Percentiles rank a stretch among this genome's conserved stretches.
phyloP scores from a whole-genome alignment of 2,113 vertebrate species.

The Ancistrus triradiatus region DNA sequence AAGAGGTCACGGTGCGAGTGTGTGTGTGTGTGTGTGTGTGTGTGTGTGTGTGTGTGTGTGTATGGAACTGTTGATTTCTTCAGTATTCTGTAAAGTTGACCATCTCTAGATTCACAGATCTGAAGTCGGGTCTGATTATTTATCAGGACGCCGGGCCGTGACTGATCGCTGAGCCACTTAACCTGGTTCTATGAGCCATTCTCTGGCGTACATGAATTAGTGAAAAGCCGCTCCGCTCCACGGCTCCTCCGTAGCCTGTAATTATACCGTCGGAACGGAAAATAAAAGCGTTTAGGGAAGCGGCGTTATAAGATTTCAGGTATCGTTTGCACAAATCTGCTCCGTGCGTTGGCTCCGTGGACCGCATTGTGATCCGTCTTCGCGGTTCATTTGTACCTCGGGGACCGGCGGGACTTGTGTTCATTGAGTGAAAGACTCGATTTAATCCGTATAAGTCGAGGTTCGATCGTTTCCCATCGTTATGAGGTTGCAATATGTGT shows the following conservation, averaged over 20 bases:
- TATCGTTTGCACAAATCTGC: conserved; percentile 23
- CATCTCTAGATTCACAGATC: too few species aligned
- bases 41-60: too few species aligned
- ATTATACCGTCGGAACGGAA: conserved; percentile 52
- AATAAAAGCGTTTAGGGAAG: conserved; percentile 45
- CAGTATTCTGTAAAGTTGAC: too few species aligned
- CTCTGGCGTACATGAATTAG: conserved; percentile 60
- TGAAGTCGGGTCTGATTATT: too few species aligned
- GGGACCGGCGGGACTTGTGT: too few species aligned
- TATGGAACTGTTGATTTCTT: too few species aligned
- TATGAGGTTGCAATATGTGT: too few species aligned
- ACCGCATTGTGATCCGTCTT: neutral
- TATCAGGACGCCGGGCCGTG: conserved; percentile 5
- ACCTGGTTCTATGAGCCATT: conserved; percentile 44
- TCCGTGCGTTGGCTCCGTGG: neutral
- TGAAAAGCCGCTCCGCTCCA: conserved; percentile 50
- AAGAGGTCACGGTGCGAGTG: neutral
- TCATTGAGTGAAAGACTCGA: too few species aligned
- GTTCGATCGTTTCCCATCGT: too few species aligned
- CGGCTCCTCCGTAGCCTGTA: conserved; percentile 45
- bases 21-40: too few species aligned
- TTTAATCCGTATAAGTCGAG: too few species aligned
- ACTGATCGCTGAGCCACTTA: conserved; percentile 49
- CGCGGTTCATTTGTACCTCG: too few species aligned
- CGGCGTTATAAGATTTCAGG: conserved; percentile 44